These are phyloP conservation scores for Drosophila cracens DNA, from an alignment of 2,888 invertebrate genomes.

Conservation along the genomic window DNA sequence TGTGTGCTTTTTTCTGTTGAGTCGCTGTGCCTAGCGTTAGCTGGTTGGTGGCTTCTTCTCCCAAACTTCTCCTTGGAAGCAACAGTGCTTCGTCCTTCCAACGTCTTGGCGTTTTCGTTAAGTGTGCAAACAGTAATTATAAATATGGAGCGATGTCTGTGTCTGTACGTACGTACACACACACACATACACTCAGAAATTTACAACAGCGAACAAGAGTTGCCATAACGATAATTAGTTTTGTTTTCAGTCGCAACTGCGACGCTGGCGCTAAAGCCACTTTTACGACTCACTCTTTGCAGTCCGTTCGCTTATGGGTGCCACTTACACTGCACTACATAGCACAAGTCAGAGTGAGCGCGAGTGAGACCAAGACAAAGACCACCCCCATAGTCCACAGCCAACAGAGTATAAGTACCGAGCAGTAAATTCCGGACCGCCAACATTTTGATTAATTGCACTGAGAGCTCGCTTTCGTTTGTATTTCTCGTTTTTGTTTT, in stretches of 20 bases:
- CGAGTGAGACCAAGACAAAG: constrained; percentile 5
- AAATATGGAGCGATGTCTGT: constrained; percentile 57
- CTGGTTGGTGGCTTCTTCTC: background rate
- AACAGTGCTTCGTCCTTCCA: constrained; percentile 20
- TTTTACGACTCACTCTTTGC: constrained; percentile 53
- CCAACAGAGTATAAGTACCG: background rate
- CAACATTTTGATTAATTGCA: constrained; percentile 72
- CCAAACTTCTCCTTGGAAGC: constrained; percentile 4
- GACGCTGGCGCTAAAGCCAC: constrained; percentile 31
- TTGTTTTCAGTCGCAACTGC: constrained; percentile 62
- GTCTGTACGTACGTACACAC: constrained; percentile 9
- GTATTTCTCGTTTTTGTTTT: background rate
- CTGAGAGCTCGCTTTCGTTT: constrained; percentile 29
- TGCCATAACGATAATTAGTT: constrained; percentile 75
- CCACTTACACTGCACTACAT: constrained; percentile 44
- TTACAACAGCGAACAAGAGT: constrained; percentile 50
- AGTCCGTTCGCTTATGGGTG: constrained; percentile 35
- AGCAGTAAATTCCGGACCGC: constrained; percentile 20
- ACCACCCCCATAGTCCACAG: background rate
- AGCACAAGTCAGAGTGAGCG: constrained; percentile 1
- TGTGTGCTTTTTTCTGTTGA: constrained; percentile 7
- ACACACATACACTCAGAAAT: constrained; percentile 12
- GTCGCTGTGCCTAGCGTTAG: background rate
- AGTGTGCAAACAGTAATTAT: constrained; percentile 77
- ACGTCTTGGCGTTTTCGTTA: constrained; percentile 57